These are phyloP conservation scores for Epinotia demarniana DNA, from an alignment of 2,888 invertebrate genomes.

Conservation along the genomic window DNA sequence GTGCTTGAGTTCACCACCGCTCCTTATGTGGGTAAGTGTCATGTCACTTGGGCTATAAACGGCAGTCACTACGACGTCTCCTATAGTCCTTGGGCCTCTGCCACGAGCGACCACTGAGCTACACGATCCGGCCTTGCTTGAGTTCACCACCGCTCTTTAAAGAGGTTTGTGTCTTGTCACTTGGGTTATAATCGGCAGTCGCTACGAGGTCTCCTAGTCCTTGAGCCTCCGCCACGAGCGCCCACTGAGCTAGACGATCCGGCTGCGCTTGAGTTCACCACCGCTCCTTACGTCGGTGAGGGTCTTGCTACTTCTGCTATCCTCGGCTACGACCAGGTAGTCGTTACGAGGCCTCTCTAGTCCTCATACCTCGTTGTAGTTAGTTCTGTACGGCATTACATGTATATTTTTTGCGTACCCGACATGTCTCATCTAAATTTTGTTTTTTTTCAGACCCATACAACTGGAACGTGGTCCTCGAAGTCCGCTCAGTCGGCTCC, in stretches of 20 bases:
- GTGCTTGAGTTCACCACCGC: conserved; percentile 89
- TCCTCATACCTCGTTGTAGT: no score
- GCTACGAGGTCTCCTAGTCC: conserved; percentile 67
- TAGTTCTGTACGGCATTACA: no score
- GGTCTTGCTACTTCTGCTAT: no score
- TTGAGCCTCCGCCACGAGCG: conserved; percentile 92
- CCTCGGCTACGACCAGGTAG: background rate
- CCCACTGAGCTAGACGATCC: conserved; percentile 91
- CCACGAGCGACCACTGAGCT: conserved; percentile 91
- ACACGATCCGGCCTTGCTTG: conserved; percentile 87
- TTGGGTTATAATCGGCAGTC: no score
- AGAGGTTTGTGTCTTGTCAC: no score
- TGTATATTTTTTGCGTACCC: no score
- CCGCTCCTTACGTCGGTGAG: conserved; percentile 64
- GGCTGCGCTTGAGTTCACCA: conserved; percentile 88
- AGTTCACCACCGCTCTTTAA: conserved; percentile 86
- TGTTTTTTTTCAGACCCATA: conserved; percentile 87
- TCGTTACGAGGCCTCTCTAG: background rate
- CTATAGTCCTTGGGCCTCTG: conserved; percentile 93
- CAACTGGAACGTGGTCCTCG: conserved; percentile 91
- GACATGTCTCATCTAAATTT: background rate
- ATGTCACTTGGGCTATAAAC: conserved; percentile 75
- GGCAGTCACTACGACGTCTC: no score
- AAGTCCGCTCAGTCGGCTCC: conserved; percentile 90
- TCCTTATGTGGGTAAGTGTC: conserved; percentile 86